A percentile compares a stretch with the other conserved stretches of the same genome.
Conservation (phyloP, 2,113 vertebrate genomes). For the Crotalus horridus region DNA sequence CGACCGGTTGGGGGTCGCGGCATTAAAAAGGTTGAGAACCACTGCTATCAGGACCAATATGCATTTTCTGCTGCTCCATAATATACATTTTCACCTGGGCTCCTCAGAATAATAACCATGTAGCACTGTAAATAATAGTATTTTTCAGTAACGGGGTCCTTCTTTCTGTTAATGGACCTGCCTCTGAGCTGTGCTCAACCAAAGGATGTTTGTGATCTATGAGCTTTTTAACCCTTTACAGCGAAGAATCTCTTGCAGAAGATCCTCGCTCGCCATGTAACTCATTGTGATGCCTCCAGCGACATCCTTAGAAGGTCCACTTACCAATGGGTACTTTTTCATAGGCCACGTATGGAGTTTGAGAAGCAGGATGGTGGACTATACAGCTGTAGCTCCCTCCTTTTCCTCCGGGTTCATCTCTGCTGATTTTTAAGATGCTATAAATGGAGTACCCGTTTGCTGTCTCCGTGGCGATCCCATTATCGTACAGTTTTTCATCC, state of each 20-base stretch:
- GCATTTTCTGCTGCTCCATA: background rate
- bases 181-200: background rate
- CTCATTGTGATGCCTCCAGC: background rate
- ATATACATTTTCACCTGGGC: background rate
- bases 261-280: background rate
- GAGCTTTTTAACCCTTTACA: background rate
- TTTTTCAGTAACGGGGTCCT: background rate
- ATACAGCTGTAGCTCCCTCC: background rate
- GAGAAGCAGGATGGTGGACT: slow-evolving; percentile 3
- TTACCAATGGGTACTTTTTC: slow-evolving; percentile 8
- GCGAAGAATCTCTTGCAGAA: background rate
- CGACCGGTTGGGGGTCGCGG: too few relatives aligned
- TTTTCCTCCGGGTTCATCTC: background rate
- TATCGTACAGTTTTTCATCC: background rate
- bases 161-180: background rate
- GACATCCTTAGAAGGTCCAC: background rate
- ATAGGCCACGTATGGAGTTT: background rate
- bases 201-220: background rate
- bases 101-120: background rate
- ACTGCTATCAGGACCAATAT: background rate
- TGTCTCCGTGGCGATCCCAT: background rate
- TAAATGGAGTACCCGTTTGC: background rate
- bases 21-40: too few relatives aligned
- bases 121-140: background rate
- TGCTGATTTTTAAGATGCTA: slow-evolving; percentile 3